These are phyloP conservation scores for Pungitius pungitius DNA, from an alignment of 2,113 vertebrate species.

Conservation along the genomic window DNA sequence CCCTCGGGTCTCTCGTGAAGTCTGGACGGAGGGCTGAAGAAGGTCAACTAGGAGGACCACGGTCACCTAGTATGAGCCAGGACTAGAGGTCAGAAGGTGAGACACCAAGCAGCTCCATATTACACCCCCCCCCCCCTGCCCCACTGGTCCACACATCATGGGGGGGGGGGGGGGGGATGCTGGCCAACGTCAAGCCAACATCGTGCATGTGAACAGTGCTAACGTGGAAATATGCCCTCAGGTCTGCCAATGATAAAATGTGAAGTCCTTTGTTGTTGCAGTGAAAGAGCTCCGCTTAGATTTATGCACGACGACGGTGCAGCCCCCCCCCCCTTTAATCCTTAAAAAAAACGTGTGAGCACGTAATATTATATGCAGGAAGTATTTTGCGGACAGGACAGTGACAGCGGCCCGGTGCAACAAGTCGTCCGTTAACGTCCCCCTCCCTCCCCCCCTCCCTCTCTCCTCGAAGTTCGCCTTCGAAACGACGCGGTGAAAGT, in stretches of 20 bases:
- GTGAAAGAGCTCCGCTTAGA: conserved; percentile 60
- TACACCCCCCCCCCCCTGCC: neutral
- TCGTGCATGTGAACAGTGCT: conserved; percentile 51
- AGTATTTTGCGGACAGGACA: conserved; percentile 32
- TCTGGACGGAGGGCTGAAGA: no score
- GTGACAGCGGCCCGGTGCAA: conserved; percentile 25
- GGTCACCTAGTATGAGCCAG: no score
- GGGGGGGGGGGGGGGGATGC: no score
- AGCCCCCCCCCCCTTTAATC: conserved; percentile 62
- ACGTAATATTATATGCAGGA: conserved; percentile 21
- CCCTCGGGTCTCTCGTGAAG: no score
- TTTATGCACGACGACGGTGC: conserved; percentile 66
- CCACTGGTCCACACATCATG: neutral
- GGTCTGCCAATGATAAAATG: conserved; percentile 51
- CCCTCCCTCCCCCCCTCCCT: neutral
- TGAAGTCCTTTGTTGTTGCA: conserved; percentile 63
- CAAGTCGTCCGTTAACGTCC: neutral
- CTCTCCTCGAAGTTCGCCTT: neutral
- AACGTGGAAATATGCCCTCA: conserved; percentile 14
- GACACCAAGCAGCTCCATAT: conserved; percentile 35
- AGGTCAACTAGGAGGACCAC: no score
- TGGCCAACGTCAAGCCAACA: no score
- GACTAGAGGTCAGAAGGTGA: conserved; percentile 19
- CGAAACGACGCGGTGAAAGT: neutral
- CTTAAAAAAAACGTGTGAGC: conserved; percentile 36